phyloP scores from a whole-genome alignment of 2,888 invertebrate species.

The Agrochola lychnidis region DNA sequence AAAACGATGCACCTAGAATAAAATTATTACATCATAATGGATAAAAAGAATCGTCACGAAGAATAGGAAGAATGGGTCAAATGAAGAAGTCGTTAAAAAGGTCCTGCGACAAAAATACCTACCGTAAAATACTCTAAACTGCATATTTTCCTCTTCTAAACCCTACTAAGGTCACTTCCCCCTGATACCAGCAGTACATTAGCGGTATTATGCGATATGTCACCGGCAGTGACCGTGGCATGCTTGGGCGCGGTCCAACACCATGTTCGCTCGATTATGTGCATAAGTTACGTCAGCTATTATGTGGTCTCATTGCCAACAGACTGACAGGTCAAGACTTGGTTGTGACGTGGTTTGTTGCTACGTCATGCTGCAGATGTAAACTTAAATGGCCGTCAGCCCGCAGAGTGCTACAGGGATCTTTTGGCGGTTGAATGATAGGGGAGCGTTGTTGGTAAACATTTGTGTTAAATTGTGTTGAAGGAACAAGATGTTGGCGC shows the following conservation, averaged over 20 bases:
- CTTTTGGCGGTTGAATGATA: not conserved
- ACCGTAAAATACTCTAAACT: not conserved
- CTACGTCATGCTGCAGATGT: constrained; percentile 27
- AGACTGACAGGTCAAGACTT: constrained; percentile 35
- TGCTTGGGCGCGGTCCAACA: constrained; percentile 71
- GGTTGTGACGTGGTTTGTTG: constrained; percentile 25
- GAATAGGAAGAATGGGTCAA: not conserved
- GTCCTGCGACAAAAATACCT: not conserved
- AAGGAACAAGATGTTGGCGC: no score
- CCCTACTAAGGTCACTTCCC: constrained; percentile 18
- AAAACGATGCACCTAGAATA: no score
- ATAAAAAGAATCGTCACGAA: not conserved
- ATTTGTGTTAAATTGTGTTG: not conserved
- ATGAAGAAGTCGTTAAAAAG: not conserved
- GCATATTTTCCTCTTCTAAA: not conserved
- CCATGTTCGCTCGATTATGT: constrained; percentile 67
- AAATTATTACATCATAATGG: no score
- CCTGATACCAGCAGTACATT: constrained; percentile 46
- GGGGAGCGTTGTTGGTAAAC: not conserved
- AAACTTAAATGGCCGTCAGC: not conserved
- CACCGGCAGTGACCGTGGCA: constrained; percentile 68
- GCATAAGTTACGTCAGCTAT: constrained; percentile 60
- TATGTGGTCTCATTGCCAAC: constrained; percentile 42
- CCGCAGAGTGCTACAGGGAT: not conserved
- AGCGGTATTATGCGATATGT: constrained; percentile 52